Percentiles rank a stretch among this genome's conserved stretches.
Evolutionary conservation across 2,888 invertebrate species (phyloP).

Genomic region (Itoplectis maculator): DNA sequence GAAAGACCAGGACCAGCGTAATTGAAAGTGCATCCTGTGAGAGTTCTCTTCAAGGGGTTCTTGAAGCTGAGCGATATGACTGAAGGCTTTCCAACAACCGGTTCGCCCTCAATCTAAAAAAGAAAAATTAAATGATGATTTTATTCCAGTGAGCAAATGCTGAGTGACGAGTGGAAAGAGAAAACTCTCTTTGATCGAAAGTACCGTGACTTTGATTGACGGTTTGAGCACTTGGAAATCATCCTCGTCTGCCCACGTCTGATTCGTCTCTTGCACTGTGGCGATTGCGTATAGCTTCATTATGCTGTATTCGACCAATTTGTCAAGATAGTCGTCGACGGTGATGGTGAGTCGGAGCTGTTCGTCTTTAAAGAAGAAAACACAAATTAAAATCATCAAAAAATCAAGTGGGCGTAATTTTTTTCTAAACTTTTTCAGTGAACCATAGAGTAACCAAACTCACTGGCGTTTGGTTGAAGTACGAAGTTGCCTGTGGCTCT

Average conservation of each 20-base stretch:
- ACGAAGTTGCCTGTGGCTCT: constrained; percentile 88
- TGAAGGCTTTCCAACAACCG: constrained; percentile 86
- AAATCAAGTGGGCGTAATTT: no score
- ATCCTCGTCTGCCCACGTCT: constrained; percentile 93
- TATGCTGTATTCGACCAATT: constrained; percentile 92
- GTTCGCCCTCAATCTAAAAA: constrained; percentile 88
- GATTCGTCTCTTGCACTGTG: constrained; percentile 92
- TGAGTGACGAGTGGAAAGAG: neutral
- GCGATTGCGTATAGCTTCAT: constrained; percentile 92
- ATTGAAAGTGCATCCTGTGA: constrained; percentile 90
- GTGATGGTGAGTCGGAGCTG: constrained; percentile 86
- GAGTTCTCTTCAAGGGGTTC: constrained; percentile 88
- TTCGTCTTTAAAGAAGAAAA: constrained; percentile 85
- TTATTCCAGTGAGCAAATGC: neutral
- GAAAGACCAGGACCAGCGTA: constrained; percentile 90
- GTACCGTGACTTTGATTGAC: constrained; percentile 89
- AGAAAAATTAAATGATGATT: constrained; percentile 38
- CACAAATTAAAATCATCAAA: constrained; percentile 15
- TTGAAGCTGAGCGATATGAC: constrained; percentile 87
- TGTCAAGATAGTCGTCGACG: constrained; percentile 91
- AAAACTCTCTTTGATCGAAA: no score
- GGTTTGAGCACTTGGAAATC: constrained; percentile 93
- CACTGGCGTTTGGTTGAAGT: constrained; percentile 88
- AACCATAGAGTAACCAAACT: constrained; percentile 75
- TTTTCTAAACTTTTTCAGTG: neutral